Evolutionary conservation across 2,888 invertebrate genomes (phyloP).

Genomic region (Diarsia brunnea): DNA sequence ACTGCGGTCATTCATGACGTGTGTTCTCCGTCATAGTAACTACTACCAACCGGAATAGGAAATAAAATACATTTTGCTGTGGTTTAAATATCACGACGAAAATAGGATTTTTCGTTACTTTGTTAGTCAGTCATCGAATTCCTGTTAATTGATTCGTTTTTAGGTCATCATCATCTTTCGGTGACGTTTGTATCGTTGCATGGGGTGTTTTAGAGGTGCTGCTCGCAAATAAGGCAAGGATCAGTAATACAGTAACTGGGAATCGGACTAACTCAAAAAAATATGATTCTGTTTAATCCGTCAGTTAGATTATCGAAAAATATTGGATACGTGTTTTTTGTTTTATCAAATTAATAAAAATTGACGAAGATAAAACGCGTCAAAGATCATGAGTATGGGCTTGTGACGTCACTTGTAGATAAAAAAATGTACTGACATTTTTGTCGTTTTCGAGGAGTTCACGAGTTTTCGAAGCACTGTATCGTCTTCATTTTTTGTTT

Average conservation of each 20-base stretch:
- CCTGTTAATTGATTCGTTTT: constrained; percentile 23
- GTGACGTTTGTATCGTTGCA: background rate
- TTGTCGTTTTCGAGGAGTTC: no score
- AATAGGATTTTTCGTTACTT: constrained; percentile 32
- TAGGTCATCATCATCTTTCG: background rate
- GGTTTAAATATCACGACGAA: constrained; percentile 51
- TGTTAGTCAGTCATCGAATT: constrained; percentile 47
- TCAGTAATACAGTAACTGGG: background rate
- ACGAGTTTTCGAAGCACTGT: no score
- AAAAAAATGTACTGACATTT: no score
- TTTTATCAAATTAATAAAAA: no score
- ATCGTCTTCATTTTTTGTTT: no score
- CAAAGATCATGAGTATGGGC: no score
- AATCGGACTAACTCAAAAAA: no score
- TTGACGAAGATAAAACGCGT: no score
- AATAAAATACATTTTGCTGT: constrained; percentile 40
- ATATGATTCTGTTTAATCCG: no score
- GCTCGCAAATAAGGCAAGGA: background rate
- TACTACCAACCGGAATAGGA: constrained; percentile 32
- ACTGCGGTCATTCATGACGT: constrained; percentile 51
- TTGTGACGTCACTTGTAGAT: no score
- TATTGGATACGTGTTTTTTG: no score
- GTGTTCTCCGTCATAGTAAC: constrained; percentile 35
- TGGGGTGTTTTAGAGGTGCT: background rate
- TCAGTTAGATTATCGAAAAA: no score